Evolutionary conservation across 2,113 vertebrate species (phyloP).

Genomic region (Australoheros scitulus): DNA sequence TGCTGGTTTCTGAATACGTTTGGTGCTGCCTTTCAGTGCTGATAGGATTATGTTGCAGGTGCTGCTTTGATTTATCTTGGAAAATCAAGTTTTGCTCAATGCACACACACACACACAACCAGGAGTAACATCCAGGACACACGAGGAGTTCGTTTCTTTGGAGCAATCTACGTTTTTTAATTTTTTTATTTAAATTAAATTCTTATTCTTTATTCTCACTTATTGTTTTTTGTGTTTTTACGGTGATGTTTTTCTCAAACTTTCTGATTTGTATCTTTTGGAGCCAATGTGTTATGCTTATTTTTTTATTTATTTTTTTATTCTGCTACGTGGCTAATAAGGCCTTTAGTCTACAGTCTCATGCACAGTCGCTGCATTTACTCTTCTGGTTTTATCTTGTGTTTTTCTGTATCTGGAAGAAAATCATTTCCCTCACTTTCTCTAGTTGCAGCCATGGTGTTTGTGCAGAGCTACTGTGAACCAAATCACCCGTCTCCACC

Average conservation of each 20-base stretch:
- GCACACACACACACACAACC: accelerated
- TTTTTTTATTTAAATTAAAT: no score
- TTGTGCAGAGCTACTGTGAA: slow-evolving; percentile 86
- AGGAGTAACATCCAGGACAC: background rate
- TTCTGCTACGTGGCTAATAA: no score
- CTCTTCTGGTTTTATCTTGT: background rate
- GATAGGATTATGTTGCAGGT: background rate
- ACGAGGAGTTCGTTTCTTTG: background rate
- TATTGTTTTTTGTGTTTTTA: no score
- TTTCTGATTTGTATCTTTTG: slow-evolving; percentile 83
- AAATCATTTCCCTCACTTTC: no score
- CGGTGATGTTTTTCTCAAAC: slow-evolving; percentile 44
- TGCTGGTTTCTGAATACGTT: no score
- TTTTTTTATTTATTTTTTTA: no score
- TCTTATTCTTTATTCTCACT: no score
- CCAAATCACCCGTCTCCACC: slow-evolving; percentile 82
- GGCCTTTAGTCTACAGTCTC: no score
- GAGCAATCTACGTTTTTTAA: background rate
- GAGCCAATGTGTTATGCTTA: no score
- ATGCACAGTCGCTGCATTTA: no score
- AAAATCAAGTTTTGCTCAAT: background rate
- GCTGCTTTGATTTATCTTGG: background rate
- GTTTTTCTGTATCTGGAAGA: no score
- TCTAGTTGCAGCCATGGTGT: slow-evolving; percentile 71
- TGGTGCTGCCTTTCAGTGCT: no score